Base-by-base conservation (phyloP, 2,888 invertebrate genomes). In the Boloria euphrosyne region DNA sequence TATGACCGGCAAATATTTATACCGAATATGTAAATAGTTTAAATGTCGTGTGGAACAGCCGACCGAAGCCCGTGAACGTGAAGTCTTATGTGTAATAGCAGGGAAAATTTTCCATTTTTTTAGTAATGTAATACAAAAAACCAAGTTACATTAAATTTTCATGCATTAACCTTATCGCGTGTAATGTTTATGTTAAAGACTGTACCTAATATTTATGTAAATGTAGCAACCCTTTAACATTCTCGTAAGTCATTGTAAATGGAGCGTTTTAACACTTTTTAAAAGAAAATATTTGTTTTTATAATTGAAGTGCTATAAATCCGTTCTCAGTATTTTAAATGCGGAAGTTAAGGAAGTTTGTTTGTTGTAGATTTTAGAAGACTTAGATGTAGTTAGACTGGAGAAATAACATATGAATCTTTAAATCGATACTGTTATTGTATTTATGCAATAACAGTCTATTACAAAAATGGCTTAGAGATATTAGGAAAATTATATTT, bases 131-230 rank as follows among this genome's bases (percentile, higher is more conserved):
- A 80, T 78, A 80, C 79, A 81, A 76, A 76, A 77, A 78, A 50
- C 49, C 49, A 17, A 59, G 13, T 38, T 50, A 80, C 80, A 81
- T 78, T 80, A 80, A 82, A 81, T 84, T 79, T 81, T 81, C 84
- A 88, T 88, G 87, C 87, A 88, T 87, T 85, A 78, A 74, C 82
- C 82, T 87, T 88, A 89, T 89, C 89, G 87, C 83, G 86, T 84
- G 81, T 82, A 80, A 84, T 85, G 83, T 89, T 89, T 89, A 89
- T 87, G 87, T 86, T 84, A 80, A 81, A 84, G 71, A 74, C 76
- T 77, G 76, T 83, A 85, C 87, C 76, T 76, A 78, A 86, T 86
- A 86, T 86, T 89, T 88, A 86, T 89, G 87, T 81, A 82, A 86
- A 87, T 85, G 83, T 76, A 81, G 78, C 84, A 84, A 85, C 86